These are phyloP conservation scores for Epizoanthus fatuus DNA, from an alignment of 92 coral and sea anemone species.

Conservation along the genomic window DNA sequence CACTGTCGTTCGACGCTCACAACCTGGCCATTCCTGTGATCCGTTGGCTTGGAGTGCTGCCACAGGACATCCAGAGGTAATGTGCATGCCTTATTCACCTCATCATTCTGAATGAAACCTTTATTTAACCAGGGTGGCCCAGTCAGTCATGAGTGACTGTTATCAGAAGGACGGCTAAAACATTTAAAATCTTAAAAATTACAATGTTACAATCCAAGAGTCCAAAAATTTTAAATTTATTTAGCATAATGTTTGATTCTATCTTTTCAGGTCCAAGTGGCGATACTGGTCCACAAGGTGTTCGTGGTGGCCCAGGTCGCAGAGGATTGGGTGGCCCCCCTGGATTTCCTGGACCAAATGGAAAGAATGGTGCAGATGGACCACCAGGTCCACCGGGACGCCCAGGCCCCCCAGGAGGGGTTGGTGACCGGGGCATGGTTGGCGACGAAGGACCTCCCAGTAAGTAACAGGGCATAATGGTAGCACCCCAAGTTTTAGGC, in stretches of 20 bases:
- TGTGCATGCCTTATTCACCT: not conserved
- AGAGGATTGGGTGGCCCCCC: constrained; percentile 36
- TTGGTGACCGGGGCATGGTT: constrained; percentile 1
- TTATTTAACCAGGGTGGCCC: too few species aligned
- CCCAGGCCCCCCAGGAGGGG: not conserved
- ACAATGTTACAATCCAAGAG: too few species aligned
- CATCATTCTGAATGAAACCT: not conserved
- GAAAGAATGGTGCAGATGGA: constrained; percentile 48
- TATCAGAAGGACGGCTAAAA: too few species aligned
- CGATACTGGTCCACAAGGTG: constrained; percentile 46
- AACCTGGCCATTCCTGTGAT: constrained; percentile 87
- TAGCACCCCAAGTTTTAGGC: too few species aligned
- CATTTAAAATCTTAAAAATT: too few species aligned
- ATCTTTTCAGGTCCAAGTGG: constrained; percentile 37
- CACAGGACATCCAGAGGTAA: constrained; percentile 91
- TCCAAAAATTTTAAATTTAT: too few species aligned
- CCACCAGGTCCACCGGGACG: constrained; percentile 23
- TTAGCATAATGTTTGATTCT: not conserved
- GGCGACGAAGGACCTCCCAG: constrained; percentile 35
- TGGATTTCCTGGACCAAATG: constrained; percentile 44
- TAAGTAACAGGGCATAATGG: not conserved
- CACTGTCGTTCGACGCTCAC: constrained; percentile 91
- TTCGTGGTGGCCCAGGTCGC: constrained; percentile 37
- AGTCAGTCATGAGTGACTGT: too few species aligned
- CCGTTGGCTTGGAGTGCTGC: constrained; percentile 96